phyloP scores from a whole-genome alignment of 2,888 invertebrate species.

The Adineta ricciae region DNA sequence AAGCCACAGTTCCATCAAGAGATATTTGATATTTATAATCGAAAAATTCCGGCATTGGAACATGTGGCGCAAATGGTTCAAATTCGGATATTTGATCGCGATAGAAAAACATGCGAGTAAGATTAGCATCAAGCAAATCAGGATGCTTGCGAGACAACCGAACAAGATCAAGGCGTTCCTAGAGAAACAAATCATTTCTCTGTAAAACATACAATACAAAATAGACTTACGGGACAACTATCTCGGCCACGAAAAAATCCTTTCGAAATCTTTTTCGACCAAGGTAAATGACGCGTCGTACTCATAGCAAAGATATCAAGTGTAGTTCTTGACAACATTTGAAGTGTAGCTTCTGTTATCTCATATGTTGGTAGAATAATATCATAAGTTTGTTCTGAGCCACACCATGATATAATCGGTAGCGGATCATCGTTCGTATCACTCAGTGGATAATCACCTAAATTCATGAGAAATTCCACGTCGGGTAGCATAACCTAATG shows the following conservation, averaged over 20 bases:
- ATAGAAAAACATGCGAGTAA: constrained; percentile 93
- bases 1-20: constrained; percentile 89
- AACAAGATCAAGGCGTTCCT: constrained; percentile 68
- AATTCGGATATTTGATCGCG: constrained; percentile 69
- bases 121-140: constrained; percentile 73
- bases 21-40: constrained; percentile 89
- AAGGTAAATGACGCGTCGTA: constrained; percentile 60
- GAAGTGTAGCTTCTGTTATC: constrained; percentile 76
- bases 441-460: constrained; percentile 85
- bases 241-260: constrained; percentile 87
- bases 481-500: constrained; percentile 62
- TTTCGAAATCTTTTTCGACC: constrained; percentile 65
- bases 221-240: constrained; percentile 58
- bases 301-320: constrained; percentile 51
- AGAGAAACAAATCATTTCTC: background rate
- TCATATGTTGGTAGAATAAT: constrained; percentile 91
- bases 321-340: constrained; percentile 76
- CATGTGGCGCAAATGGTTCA: constrained; percentile 71
- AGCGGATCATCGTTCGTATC: constrained; percentile 52
- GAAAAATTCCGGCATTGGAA: constrained; percentile 50
- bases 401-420: constrained; percentile 93
- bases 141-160: constrained; percentile 66
- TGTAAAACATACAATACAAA: background rate
- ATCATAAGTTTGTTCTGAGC: constrained; percentile 70
- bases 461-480: constrained; percentile 76